Percentiles rank a stretch among this genome's conserved stretches.
Evolutionary conservation across 2,888 invertebrate species (phyloP).

Genomic region (Sarcophaga variegata): DNA sequence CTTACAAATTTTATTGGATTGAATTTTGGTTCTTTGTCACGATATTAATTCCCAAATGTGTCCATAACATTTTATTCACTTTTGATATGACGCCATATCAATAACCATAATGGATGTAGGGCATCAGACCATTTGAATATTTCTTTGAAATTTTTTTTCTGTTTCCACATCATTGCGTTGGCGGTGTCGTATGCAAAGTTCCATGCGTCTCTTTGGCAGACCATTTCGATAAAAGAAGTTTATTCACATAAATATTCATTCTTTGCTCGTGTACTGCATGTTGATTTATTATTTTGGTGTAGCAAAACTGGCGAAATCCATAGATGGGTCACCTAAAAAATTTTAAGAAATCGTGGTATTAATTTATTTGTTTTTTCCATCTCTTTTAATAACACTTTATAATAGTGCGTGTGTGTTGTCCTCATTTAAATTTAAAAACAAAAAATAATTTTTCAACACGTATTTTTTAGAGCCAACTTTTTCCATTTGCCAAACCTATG

Average conservation of each 20-base stretch:
- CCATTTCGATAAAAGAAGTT: too few species aligned
- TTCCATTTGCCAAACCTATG: slow-evolving; percentile 16
- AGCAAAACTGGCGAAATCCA: not conserved
- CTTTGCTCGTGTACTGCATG: not conserved
- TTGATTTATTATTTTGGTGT: slow-evolving; percentile 39
- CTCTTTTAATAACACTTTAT: too few species aligned
- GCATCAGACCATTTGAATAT: not conserved
- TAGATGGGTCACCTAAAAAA: not conserved
- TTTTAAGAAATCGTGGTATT: not conserved
- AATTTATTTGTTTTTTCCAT: not conserved
- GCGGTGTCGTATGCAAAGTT: not conserved
- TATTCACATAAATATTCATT: too few species aligned
- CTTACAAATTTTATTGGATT: too few species aligned
- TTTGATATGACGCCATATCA: too few species aligned
- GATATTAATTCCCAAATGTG: too few species aligned
- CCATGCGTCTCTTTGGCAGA: too few species aligned
- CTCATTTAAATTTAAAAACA: not conserved
- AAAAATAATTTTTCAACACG: slow-evolving; percentile 8
- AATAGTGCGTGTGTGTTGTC: too few species aligned
- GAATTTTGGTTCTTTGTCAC: too few species aligned
- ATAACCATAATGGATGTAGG: not conserved
- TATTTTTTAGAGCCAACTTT: slow-evolving; percentile 40
- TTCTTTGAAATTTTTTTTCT: slow-evolving; percentile 5
- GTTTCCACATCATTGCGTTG: slow-evolving; percentile 21
- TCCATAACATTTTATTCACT: too few species aligned